Conservation (phyloP, 2,113 vertebrate species). For the Phaethornis superciliosus region DNA sequence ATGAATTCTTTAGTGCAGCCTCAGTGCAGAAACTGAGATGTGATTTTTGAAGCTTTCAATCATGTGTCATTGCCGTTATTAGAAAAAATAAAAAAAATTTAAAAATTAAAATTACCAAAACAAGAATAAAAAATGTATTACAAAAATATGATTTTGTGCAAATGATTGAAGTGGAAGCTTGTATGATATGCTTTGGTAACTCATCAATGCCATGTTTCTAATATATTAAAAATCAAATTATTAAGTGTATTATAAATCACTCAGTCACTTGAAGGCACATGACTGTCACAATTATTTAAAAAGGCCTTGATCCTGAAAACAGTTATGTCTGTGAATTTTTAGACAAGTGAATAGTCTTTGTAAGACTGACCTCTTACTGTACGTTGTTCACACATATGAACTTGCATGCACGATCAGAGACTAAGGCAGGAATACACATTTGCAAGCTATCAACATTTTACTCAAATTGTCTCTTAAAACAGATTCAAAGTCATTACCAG, state of each 20-base stretch:
- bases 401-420: conserved; percentile 61
- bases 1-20: neutral
- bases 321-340: conserved; percentile 67
- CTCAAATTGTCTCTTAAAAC: conserved; percentile 64
- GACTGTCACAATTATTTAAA: conserved; percentile 58
- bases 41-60: conserved; percentile 6
- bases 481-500: conserved; percentile 56
- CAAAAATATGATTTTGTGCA: neutral
- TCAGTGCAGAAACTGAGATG: neutral
- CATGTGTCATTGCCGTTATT: neutral
- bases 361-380: conserved; percentile 61
- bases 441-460: conserved; percentile 70
- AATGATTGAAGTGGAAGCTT: neutral
- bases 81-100: neutral
- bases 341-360: conserved; percentile 67
- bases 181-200: neutral
- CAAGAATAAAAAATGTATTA: neutral
- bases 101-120: neutral
- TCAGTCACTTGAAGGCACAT: conserved; percentile 58
- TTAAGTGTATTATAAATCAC: conserved; percentile 59
- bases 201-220: conserved; percentile 17
- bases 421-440: conserved; percentile 56
- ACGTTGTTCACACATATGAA: conserved; percentile 68
- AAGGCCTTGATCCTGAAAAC: conserved; percentile 71
- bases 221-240: conserved; percentile 30